Base-by-base conservation (phyloP, 2,888 invertebrate genomes). In the Coelinius sp. region DNA sequence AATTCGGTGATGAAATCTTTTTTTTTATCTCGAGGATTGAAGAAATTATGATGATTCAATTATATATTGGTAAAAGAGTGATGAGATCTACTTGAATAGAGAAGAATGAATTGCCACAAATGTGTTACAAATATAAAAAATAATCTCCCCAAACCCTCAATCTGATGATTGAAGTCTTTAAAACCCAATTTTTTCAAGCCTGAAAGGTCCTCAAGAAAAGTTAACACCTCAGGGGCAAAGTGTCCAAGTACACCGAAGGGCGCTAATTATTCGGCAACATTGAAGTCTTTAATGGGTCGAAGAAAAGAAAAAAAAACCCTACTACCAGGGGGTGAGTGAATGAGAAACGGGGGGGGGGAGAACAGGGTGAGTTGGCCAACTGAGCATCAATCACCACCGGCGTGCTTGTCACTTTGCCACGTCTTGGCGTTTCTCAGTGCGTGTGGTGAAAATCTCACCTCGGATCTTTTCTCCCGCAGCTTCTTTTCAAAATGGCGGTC, bases 231-330 rank as follows among this genome's bases (percentile, higher is more conserved):
- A 78, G 77, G 78, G 78, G 79, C 81, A 78, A 80, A 82, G 82
- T 81, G 80, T 82, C 82, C 79, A 82, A 83, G 80, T 79, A 73
- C 79, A 79, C 75, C 79, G 81, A 68, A 67, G 77, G 22, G 59
- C 12, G 79, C 83, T 84, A 84, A 84, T 84, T 84, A 84, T 84
- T 84, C 83, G 83, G 82, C 83, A 80, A 83, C 82, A 81, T 78
- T 78, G 80, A 31, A 80, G 81, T 82, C 82, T 82, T 84, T 82
- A 81, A 82, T 81, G 78, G 77, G 77, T 76, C 76, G 76, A 44
- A 14, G 27, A 20, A 24, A 10, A 38, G 59, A 8, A 46, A 46
- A 59, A 53, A 49, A 14, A 20, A 41, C 20, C 8, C 4, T 59
- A 17, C 5, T 35, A 35, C 31, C 14, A 59, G 31, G 27, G 31